Percentiles rank a stretch among this genome's conserved stretches.
Evolutionary conservation across 2,888 invertebrate genomes (phyloP).

Genomic region (Rhogogaster chlorosoma): DNA sequence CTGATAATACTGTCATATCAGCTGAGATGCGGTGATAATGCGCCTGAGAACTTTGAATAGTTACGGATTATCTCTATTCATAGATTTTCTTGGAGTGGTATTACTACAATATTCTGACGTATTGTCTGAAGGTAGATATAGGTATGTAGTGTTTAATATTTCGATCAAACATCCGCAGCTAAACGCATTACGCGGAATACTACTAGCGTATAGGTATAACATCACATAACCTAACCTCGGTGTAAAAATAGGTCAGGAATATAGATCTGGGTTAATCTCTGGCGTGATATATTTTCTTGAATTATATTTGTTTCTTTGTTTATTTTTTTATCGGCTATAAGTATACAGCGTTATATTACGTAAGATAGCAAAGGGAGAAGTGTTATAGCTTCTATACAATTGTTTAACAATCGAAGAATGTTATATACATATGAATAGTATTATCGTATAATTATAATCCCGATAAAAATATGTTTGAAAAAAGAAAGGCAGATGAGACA

Average conservation of each 20-base stretch:
- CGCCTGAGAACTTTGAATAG: neutral
- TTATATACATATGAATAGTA: neutral
- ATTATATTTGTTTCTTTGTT: neutral
- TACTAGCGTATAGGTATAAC: neutral
- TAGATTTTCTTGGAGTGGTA: conserved; percentile 3
- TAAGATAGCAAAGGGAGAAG: neutral
- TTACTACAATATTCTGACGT: conserved; percentile 19
- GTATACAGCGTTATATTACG: neutral
- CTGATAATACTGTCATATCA: neutral
- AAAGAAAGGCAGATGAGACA: neutral
- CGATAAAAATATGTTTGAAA: neutral
- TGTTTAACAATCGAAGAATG: neutral
- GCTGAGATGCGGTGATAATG: neutral
- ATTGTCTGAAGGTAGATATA: neutral
- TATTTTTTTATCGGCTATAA: neutral
- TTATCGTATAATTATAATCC: neutral
- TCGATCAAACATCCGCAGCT: conserved; percentile 24
- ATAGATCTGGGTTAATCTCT: neutral
- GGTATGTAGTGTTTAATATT: neutral
- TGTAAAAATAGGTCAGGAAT: conserved; percentile 18
- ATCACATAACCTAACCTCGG: neutral
- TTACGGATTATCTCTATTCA: conserved; percentile 13
- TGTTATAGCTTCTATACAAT: neutral
- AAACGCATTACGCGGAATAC: neutral
- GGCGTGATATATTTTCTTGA: neutral